phyloP scores from a whole-genome alignment of 2,797 vertebrate species.

The Gadopsis marmoratus region DNA sequence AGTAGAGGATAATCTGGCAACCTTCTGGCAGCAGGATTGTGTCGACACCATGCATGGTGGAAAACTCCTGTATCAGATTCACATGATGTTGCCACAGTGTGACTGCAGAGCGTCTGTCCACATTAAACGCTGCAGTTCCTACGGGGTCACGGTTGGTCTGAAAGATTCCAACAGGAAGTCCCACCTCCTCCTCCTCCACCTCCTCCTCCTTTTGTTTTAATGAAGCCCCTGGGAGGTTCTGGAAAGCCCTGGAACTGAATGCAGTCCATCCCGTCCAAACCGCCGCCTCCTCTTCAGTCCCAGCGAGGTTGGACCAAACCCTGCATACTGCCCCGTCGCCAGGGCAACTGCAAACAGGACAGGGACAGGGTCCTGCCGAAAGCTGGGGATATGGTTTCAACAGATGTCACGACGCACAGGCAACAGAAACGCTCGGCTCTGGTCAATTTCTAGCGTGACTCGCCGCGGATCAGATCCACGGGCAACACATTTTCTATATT shows the following conservation, averaged over 20 bases:
- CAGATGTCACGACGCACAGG: slow-evolving; percentile 74
- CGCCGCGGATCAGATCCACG: slow-evolving; percentile 51
- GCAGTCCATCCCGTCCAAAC: slow-evolving; percentile 92
- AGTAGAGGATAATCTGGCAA: background rate
- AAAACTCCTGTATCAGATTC: slow-evolving; percentile 8
- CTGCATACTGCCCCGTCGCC: slow-evolving; percentile 62
- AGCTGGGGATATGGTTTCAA: slow-evolving; percentile 72
- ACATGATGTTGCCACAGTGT: slow-evolving; percentile 1
- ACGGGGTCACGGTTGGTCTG: slow-evolving; percentile 85
- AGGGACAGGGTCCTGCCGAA: slow-evolving; percentile 64
- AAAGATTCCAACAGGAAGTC: slow-evolving; percentile 92
- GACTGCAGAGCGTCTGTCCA: slow-evolving; percentile 57
- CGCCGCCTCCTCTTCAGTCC: slow-evolving; percentile 78
- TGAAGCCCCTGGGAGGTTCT: slow-evolving; percentile 92
- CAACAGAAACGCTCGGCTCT: slow-evolving; percentile 37
- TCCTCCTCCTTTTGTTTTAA: slow-evolving; percentile 86
- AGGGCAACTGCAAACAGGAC: slow-evolving; percentile 74
- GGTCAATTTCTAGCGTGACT: slow-evolving; percentile 63
- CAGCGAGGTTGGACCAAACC: slow-evolving; percentile 73
- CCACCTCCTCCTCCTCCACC: slow-evolving; percentile 75
- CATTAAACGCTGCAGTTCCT: slow-evolving; percentile 78
- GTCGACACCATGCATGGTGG: slow-evolving; percentile 3
- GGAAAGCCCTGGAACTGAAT: slow-evolving; percentile 92
- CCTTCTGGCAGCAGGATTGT: background rate
- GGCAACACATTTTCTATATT: slow-evolving; percentile 60